Conservation (phyloP, 2,888 invertebrate genomes). For the Temnothorax unifasciatus region DNA sequence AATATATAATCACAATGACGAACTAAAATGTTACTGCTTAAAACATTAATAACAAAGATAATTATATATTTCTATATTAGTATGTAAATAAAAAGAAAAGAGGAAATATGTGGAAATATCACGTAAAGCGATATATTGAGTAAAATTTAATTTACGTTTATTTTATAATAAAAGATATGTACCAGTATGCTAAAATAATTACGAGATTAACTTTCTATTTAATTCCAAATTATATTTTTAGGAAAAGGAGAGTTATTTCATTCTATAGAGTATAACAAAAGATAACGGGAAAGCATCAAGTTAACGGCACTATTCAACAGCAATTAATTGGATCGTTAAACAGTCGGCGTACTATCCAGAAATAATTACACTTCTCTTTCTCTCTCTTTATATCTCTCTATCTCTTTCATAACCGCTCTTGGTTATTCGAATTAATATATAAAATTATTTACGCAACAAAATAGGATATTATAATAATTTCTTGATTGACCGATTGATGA, state of each 20-base stretch:
- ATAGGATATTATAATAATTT: conserved; percentile 23
- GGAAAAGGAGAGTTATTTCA: background rate
- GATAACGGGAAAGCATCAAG: background rate
- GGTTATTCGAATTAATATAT: conserved; percentile 36
- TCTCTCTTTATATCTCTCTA: background rate
- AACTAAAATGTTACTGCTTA: background rate
- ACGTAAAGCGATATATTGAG: background rate
- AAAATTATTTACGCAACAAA: conserved; percentile 28
- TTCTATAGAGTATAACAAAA: background rate
- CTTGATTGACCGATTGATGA: conserved; percentile 3
- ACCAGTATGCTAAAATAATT: background rate
- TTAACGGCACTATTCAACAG: conserved; percentile 4
- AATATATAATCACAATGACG: background rate
- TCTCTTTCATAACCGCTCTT: background rate
- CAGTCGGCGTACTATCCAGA: background rate
- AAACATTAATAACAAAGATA: background rate
- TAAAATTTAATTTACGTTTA: background rate
- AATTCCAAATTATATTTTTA: conserved; percentile 1
- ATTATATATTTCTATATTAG: background rate
- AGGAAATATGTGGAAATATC: background rate
- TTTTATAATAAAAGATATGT: background rate
- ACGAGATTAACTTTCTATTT: background rate
- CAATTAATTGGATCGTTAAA: conserved; percentile 48
- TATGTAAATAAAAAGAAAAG: background rate
- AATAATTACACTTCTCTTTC: conserved; percentile 30